phyloP scores from a whole-genome alignment of 2,113 vertebrate species.

The Procavia capensis region DNA sequence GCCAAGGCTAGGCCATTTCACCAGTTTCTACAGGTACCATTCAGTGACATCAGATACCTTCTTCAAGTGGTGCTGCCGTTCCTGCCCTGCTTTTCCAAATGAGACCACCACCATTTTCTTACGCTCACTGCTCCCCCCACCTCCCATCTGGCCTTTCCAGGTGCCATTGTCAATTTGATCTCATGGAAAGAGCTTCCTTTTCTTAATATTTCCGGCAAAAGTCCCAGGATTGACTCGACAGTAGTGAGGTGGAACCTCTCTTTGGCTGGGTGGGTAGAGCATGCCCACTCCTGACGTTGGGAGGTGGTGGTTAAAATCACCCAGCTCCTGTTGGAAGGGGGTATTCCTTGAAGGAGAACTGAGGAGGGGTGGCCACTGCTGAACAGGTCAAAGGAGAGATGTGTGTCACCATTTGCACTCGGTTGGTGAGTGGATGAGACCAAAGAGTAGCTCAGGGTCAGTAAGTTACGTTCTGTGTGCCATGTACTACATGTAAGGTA shows the following conservation, averaged over 20 bases:
- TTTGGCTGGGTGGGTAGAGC: not conserved
- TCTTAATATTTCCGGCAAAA: not conserved
- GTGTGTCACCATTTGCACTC: not conserved
- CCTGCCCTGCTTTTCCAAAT: too few relatives aligned
- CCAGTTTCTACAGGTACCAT: too few relatives aligned
- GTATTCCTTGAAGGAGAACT: fast-evolving
- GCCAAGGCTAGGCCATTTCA: too few relatives aligned
- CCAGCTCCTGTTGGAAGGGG: fast-evolving
- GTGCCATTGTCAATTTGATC: too few relatives aligned
- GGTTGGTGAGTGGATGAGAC: not conserved
- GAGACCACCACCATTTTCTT: too few relatives aligned
- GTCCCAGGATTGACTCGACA: not conserved
- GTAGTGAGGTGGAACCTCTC: not conserved
- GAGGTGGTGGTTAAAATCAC: fast-evolving
- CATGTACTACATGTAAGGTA: fast-evolving
- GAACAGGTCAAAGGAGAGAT: not conserved
- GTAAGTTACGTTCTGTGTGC: fast-evolving
- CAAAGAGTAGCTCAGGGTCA: too few relatives aligned
- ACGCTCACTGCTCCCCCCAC: too few relatives aligned
- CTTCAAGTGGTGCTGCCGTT: too few relatives aligned
- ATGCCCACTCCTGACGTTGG: too few relatives aligned
- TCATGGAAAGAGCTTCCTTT: too few relatives aligned
- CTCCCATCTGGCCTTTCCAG: too few relatives aligned
- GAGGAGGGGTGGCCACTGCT: not conserved
- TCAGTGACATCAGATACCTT: too few relatives aligned